A percentile compares a stretch with the other conserved stretches of the same genome.
phyloP scores from a whole-genome alignment of 2,113 vertebrate species.

The Cyrtonyx montezumae region DNA sequence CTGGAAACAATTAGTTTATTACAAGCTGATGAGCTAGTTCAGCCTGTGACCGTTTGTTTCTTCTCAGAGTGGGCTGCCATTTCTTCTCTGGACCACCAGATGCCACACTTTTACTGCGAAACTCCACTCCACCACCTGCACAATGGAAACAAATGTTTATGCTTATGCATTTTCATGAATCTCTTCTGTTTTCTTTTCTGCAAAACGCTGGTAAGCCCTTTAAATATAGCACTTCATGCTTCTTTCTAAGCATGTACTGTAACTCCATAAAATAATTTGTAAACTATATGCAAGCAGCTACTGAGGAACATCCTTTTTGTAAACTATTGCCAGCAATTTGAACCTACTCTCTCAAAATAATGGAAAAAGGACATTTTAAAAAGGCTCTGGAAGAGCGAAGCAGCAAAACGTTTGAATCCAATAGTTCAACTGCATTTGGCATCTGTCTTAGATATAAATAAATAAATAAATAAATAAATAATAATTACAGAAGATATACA shows the following conservation, averaged over 20 bases:
- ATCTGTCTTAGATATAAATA: not conserved
- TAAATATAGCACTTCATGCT: rapidly evolving
- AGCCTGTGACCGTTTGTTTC: not conserved
- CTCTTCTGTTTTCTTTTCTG: not conserved
- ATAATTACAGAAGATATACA: not conserved
- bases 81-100: conserved; percentile 73
- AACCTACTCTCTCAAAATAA: not conserved
- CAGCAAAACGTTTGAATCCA: not conserved
- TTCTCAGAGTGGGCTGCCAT: conserved; percentile 5
- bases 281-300: not conserved
- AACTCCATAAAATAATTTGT: not conserved
- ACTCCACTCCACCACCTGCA: conserved; percentile 5
- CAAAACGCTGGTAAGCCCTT: not conserved
- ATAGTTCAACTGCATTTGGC: not conserved
- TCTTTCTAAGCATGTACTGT: not conserved
- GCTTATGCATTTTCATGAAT: conserved; percentile 8
- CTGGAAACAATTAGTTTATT: not conserved
- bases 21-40: not conserved
- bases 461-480: not conserved
- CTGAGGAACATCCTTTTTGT: not conserved
- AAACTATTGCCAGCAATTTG: not conserved
- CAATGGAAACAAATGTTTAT: not conserved
- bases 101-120: conserved; percentile 82
- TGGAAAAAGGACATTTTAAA: not conserved
- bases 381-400: not conserved